Conservation (phyloP, 2,888 invertebrate species). For the Beris chalybata region DNA sequence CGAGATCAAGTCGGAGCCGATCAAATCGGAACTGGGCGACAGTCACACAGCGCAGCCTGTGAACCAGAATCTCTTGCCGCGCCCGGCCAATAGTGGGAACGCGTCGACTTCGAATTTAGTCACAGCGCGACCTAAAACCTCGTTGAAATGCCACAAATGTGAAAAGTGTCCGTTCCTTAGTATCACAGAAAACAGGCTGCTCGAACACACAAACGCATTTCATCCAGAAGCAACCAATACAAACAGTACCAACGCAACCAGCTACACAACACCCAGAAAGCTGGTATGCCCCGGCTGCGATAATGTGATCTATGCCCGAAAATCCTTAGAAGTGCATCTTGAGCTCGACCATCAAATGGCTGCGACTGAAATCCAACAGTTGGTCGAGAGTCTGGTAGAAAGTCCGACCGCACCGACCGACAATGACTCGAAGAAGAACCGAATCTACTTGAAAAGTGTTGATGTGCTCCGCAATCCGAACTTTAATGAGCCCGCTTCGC, state of each 20-base stretch:
- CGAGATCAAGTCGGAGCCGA: conserved; percentile 55
- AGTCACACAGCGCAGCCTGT: conserved; percentile 21
- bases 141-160: conserved; percentile 45
- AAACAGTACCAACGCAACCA: conserved; percentile 50
- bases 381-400: conserved; percentile 44
- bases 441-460: conserved; percentile 55
- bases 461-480: conserved; percentile 51
- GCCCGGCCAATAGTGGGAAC: too few relatives aligned
- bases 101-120: conserved; percentile 27
- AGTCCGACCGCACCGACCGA: background rate
- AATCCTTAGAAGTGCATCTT: conserved; percentile 66
- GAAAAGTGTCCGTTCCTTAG: conserved; percentile 50
- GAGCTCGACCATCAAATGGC: conserved; percentile 70
- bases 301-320: conserved; percentile 66
- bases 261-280: conserved; percentile 50
- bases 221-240: conserved; percentile 21
- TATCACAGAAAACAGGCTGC: conserved; percentile 43
- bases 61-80: conserved; percentile 5
- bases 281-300: conserved; percentile 67
- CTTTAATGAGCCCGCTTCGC: conserved; percentile 32
- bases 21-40: conserved; percentile 50
- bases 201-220: conserved; percentile 40
- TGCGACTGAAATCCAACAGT: conserved; percentile 62
- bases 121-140: conserved; percentile 37
- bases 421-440: conserved; percentile 44